Base-by-base conservation (phyloP, 2,888 invertebrate species). In the Spisula solida region DNA sequence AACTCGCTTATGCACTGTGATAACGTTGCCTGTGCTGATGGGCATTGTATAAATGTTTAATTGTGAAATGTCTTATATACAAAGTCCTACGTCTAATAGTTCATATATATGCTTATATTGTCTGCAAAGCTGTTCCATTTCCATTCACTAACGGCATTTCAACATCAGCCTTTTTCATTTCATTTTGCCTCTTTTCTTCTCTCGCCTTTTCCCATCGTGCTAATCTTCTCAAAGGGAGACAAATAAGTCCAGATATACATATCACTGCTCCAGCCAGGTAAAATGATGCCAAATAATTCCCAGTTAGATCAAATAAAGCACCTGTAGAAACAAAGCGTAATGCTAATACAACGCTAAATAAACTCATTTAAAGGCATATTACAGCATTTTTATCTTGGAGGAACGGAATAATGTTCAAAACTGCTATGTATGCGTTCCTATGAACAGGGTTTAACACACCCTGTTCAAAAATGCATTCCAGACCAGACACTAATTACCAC, bases 201-300 rank as follows among this genome's bases (percentile, higher is more conserved):
- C 89, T 55, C 51, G 90, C 60, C 14, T 87, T 92, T 85, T 96
- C 95, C 95, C 96, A 96, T 14, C 88, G 82, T 16, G 94, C 89
- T 12, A 96, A 85, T 55, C 94, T 75, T 12, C 96, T 90, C 34
- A 96, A 90, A 48, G 96, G 96, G 8, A 96, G 96, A 93, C 99
- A 99, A 34, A 99, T 98, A 20, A 98, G 95, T 0, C 99, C 98
- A n/a, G 99, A 98, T 25, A 98, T 96, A 51, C 98, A 97, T 97
- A 99, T 98, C 96, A 99, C 98, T 0, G 97, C 98, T 12, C 98
- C 98, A 4, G 99, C 99, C 97, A 99, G 98, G 96, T 98, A 99
- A 97, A 99, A 99, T 29, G 99, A 98, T 55, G 98, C 97, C 95
- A 98, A 98, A 96, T 99, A 99, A 91, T 98, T 98, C 92, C 98